phyloP scores from a whole-genome alignment of 1,140 invertebrate species.

The Agrypnia vestita region DNA sequence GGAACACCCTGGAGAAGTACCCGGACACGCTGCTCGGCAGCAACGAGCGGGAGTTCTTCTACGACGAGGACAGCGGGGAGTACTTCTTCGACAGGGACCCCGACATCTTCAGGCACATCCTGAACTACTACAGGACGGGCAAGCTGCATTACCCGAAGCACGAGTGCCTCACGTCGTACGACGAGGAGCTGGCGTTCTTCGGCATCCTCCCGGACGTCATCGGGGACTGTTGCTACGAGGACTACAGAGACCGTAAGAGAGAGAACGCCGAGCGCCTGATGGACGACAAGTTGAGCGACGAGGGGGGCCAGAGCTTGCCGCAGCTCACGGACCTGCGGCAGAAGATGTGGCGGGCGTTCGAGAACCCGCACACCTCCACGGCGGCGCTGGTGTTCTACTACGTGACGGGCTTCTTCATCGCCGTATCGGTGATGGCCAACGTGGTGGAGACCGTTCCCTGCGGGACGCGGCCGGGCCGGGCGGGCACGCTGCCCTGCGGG shows the following conservation, averaged over 20 bases:
- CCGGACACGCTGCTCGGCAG: constrained; percentile 98
- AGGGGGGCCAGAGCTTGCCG: constrained; percentile 90
- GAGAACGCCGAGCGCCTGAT: constrained; percentile 99
- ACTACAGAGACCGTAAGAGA: constrained; percentile 97
- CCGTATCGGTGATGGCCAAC: constrained; percentile 98
- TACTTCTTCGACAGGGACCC: constrained; percentile 99
- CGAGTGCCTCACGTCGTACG: constrained; percentile 98
- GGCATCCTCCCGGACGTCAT: constrained; percentile 99
- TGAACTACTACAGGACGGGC: constrained; percentile 99
- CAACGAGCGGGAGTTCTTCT: constrained; percentile 99
- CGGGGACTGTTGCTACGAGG: constrained; percentile 98
- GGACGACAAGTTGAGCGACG: constrained; percentile 97
- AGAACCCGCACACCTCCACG: constrained; percentile 99
- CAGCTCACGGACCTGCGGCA: constrained; percentile 92
- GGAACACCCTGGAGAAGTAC: constrained; percentile 99
- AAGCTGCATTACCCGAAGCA: constrained; percentile 99
- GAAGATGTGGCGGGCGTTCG: constrained; percentile 99
- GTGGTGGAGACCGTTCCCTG: constrained; percentile 98
- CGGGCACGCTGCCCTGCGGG: constrained; percentile 93
- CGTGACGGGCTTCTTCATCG: constrained; percentile 99
- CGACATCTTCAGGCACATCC: constrained; percentile 98
- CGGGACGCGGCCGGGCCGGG: constrained; percentile 86
- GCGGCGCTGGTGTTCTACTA: constrained; percentile 99
- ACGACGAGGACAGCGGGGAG: constrained; percentile 97
- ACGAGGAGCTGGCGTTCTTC: constrained; percentile 99